Conservation (phyloP, 2,797 vertebrate genomes). For the Potorous gilbertii region DNA sequence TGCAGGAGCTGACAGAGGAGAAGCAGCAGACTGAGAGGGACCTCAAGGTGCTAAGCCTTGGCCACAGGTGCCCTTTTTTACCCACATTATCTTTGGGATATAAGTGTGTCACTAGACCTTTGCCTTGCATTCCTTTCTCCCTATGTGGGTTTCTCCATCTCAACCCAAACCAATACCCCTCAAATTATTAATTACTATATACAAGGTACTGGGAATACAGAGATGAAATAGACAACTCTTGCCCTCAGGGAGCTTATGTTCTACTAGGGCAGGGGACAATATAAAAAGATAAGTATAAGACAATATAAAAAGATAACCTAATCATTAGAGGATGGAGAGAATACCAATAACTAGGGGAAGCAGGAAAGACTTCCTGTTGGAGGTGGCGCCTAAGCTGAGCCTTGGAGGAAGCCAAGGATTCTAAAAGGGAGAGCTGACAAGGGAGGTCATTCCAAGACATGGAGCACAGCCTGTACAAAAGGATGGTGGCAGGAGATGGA, state of each 20-base stretch:
- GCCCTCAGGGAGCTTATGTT: not conserved
- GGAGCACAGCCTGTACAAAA: not conserved
- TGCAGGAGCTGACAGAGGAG: slow-evolving; percentile 93
- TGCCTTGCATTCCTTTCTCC: not conserved
- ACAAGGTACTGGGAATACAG: not conserved
- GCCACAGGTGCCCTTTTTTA: not conserved
- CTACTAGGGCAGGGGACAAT: not conserved
- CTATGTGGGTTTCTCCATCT: not conserved
- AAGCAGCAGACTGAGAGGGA: slow-evolving; percentile 95
- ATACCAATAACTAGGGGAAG: not conserved
- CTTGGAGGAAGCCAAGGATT: not conserved
- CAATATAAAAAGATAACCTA: not conserved
- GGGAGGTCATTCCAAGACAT: not conserved
- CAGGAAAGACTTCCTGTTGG: not conserved
- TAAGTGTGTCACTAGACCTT: not conserved
- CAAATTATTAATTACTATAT: not conserved
- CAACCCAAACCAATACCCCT: not conserved
- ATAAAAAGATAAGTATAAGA: not conserved
- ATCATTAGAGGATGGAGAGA: not conserved
- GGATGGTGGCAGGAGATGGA: not conserved
- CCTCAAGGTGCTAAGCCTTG: slow-evolving; percentile 90
- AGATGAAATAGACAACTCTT: not conserved
- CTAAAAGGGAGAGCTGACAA: not conserved
- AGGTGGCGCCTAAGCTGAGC: not conserved
- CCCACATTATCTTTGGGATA: not conserved